Conservation (phyloP, 2,113 vertebrate species). For the Gnathonemus longibarbis region DNA sequence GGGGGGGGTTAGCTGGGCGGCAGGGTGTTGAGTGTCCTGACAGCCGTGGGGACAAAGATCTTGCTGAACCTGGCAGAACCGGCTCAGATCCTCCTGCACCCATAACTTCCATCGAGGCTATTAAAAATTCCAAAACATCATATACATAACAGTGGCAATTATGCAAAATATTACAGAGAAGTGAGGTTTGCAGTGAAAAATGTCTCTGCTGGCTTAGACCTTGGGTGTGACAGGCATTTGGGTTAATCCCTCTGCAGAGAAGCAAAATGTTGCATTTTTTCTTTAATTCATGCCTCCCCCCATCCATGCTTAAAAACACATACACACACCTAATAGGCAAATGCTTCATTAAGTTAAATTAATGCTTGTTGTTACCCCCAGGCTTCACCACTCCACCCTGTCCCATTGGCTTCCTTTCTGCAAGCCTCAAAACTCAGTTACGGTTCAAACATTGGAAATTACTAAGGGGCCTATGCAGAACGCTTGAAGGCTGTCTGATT, state of each 20-base stretch:
- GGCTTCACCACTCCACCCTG: background rate
- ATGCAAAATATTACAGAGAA: background rate
- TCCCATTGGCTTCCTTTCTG: background rate
- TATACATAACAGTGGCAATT: background rate
- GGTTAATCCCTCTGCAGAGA: background rate
- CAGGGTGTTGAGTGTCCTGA: background rate
- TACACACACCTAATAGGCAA: background rate
- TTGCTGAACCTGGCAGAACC: background rate
- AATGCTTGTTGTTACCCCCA: background rate
- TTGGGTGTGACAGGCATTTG: slow-evolving; percentile 5
- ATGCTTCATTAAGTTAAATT: background rate
- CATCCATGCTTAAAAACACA: background rate
- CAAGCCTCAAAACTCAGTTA: background rate
- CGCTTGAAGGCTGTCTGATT: background rate
- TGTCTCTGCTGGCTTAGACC: background rate
- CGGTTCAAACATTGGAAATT: background rate
- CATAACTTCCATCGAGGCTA: background rate
- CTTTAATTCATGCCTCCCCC: background rate
- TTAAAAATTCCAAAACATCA: background rate
- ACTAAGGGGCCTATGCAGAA: background rate
- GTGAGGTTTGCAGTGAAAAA: background rate
- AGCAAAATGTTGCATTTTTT: background rate
- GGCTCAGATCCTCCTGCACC: background rate
- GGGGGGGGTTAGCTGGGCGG: background rate
- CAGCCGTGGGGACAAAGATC: background rate